Conservation (phyloP, 2,113 vertebrate species). For the Agapornis roseicollis region DNA sequence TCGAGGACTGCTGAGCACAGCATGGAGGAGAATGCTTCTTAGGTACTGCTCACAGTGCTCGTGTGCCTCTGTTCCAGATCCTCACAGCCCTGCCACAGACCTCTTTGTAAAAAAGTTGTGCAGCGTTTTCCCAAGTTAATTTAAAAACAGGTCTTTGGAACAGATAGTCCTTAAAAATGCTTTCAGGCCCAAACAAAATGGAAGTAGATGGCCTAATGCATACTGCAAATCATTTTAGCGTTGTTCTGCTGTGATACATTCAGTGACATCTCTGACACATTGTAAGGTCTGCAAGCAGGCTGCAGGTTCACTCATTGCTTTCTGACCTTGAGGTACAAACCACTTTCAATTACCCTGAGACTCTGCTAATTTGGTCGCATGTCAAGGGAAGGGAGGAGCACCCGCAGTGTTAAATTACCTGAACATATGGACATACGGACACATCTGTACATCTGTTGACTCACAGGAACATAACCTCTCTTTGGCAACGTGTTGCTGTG, state of each 20-base stretch:
- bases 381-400: not conserved
- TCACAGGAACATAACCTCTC: not conserved
- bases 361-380: not conserved
- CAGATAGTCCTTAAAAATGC: not conserved
- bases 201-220: not conserved
- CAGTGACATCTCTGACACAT: not conserved
- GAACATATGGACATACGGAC: not conserved
- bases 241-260: not conserved
- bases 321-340: not conserved
- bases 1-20: accelerated
- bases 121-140: not conserved
- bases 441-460: not conserved
- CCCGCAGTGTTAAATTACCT: not conserved
- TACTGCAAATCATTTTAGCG: not conserved
- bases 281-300: not conserved
- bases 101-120: not conserved
- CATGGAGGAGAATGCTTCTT: not conserved
- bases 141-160: not conserved
- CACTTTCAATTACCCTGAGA: not conserved
- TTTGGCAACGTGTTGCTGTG: not conserved
- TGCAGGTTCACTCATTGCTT: not conserved
- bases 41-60: not conserved
- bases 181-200: not conserved
- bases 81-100: not conserved
- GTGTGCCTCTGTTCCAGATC: not conserved